Percentiles rank a stretch among this genome's conserved stretches.
phyloP scores from a whole-genome alignment of 2,888 invertebrate genomes.

The Pristionchus mayeri region DNA sequence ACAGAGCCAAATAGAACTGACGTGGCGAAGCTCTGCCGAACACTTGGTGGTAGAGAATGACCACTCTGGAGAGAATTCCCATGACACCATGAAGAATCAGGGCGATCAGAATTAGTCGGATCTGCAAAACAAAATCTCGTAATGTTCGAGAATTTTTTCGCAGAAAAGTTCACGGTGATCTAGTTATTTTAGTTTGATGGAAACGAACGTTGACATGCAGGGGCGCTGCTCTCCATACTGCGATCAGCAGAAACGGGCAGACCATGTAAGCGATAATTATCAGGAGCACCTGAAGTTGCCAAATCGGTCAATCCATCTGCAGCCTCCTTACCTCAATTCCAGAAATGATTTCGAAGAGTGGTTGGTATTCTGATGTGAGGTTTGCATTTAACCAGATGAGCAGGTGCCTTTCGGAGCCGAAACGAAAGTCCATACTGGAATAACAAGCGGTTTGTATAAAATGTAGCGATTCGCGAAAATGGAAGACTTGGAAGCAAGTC shows the following conservation, averaged over 20 bases:
- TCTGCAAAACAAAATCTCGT: background rate
- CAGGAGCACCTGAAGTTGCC: background rate
- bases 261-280: background rate
- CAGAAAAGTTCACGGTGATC: no score
- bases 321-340: background rate
- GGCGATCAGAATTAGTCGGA: background rate
- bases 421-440: slow-evolving; percentile 27
- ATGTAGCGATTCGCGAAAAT: no score
- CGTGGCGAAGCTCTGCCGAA: no score
- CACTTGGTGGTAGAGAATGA: background rate
- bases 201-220: background rate
- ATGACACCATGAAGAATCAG: background rate
- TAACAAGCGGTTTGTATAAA: no score
- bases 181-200: no score
- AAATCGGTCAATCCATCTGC: no score
- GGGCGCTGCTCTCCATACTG: background rate
- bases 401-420: background rate
- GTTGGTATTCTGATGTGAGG: background rate
- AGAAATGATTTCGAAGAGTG: background rate
- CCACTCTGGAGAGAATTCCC: background rate
- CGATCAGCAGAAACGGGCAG: background rate
- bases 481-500: no score
- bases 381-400: background rate
- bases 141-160: no score
- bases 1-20: no score